A percentile compares a stretch with the other conserved stretches of the same genome.
Conservation (phyloP, 2,797 vertebrate genomes). For the Prionace glauca region DNA sequence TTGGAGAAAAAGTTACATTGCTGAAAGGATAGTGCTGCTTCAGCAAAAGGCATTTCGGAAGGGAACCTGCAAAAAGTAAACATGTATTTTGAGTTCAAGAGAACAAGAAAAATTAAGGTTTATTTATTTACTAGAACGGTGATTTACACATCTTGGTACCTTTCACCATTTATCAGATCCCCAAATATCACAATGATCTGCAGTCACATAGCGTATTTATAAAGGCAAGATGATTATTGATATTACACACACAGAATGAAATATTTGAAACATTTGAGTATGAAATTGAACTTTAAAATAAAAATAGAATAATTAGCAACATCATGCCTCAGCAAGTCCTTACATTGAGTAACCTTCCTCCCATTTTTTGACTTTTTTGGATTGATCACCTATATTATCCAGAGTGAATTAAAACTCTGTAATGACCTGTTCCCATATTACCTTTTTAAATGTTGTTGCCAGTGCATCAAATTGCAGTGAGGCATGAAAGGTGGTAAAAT, state of each 20-base stretch:
- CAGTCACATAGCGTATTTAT: conserved; percentile 65
- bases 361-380: not conserved
- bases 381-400: not conserved
- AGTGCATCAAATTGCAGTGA: not conserved
- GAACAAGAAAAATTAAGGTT: not conserved
- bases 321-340: too few species aligned
- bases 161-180: conserved; percentile 43
- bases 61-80: not conserved
- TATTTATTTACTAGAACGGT: not conserved
- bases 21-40: not conserved
- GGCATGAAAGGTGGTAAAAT: not conserved
- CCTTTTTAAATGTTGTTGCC: not conserved
- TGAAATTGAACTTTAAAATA: not conserved
- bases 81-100: not conserved
- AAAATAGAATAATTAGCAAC: not conserved
- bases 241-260: not conserved
- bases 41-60: not conserved
- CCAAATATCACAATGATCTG: conserved; percentile 62
- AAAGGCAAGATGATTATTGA: conserved; percentile 56
- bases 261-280: not conserved
- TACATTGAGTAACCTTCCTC: not conserved
- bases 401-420: not conserved
- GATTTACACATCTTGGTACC: not conserved
- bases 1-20: not conserved
- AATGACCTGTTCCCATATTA: not conserved